Base-by-base conservation (phyloP, 2,888 invertebrate species). In the Drosophila monieri region DNA sequence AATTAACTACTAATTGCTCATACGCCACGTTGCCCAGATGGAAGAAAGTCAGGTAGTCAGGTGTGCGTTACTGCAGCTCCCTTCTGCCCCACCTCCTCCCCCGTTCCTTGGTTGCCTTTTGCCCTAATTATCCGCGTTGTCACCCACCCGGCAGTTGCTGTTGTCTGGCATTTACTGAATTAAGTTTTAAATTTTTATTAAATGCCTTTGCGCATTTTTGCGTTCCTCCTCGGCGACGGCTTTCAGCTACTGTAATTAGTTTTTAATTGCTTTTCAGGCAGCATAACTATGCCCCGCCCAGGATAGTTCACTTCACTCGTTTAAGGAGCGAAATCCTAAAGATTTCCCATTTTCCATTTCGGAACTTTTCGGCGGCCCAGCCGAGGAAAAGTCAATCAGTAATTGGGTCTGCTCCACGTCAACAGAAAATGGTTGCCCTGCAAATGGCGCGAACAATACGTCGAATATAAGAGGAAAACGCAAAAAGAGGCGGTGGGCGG, bases 151-250 rank as follows among this genome's bases (percentile, higher is more conserved):
- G 27, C 47, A 18, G 53, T 73, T 60, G 27, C 56, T 67, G 68
- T 54, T 73, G 61, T 62, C 53, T 60, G 80, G 76, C 74, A 88
- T 88, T 86, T 85, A 73, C 73, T 70, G 67, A 87, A 88, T 88
- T 85, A 80, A 88, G 88, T 84, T 80, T 88, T 85, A 87, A 88
- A 88, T 80, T 88, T 85, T 76, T 81, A 81, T 78, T 87, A 80
- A 88, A 88, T 78, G 69, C 80, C 78, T 77, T 73, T 65, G 73
- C 84, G 78, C 80, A 85, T 85, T 79, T 74, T 70, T 70, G 32
- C 37, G 54, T 41, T 43, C 46, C 25, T 21, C 43, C 18, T 23
- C 43, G n/a, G 15, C 18, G 10, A 6, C 9, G 39, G 62, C 72
- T 66, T 58, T 74, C 73, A 65, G 72, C 70, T 60, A 73, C 77